Evolutionary conservation across 2,113 vertebrate species (phyloP).

Genomic region (Saimiri boliviensis): DNA sequence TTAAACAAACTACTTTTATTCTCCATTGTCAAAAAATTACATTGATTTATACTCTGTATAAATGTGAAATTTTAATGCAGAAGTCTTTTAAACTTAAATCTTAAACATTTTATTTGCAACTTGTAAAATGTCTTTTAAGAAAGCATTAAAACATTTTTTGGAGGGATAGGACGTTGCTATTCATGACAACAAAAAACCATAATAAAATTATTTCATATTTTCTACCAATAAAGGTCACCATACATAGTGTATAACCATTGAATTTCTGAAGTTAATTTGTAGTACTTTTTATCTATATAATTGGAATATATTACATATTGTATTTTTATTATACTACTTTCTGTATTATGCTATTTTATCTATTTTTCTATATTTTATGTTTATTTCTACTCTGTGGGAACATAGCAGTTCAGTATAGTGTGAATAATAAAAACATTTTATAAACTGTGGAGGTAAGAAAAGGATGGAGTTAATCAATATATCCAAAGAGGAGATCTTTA

Average conservation of each 20-base stretch:
- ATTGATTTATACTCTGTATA: background rate
- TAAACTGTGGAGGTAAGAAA: background rate
- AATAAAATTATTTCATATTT: background rate
- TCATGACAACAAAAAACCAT: background rate
- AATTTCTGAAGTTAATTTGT: background rate
- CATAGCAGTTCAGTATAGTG: background rate
- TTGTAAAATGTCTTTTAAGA: slow-evolving; percentile 5
- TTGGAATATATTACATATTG: background rate
- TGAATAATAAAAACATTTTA: background rate
- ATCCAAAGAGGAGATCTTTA: background rate
- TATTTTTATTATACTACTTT: background rate
- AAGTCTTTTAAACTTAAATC: background rate
- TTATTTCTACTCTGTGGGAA: background rate
- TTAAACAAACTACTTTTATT: background rate
- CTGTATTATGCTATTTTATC: no score
- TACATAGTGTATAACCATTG: background rate
- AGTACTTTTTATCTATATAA: background rate
- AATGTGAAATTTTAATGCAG: background rate
- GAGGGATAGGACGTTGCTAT: background rate
- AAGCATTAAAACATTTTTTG: background rate
- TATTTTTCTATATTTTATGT: background rate
- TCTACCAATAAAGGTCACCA: background rate
- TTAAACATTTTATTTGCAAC: background rate
- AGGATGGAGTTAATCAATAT: background rate
- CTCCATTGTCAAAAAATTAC: background rate